Percentiles rank a stretch among this genome's conserved stretches.
Evolutionary conservation across 2,888 invertebrate genomes (phyloP).

Genomic region (Rhogogaster chlorosoma): DNA sequence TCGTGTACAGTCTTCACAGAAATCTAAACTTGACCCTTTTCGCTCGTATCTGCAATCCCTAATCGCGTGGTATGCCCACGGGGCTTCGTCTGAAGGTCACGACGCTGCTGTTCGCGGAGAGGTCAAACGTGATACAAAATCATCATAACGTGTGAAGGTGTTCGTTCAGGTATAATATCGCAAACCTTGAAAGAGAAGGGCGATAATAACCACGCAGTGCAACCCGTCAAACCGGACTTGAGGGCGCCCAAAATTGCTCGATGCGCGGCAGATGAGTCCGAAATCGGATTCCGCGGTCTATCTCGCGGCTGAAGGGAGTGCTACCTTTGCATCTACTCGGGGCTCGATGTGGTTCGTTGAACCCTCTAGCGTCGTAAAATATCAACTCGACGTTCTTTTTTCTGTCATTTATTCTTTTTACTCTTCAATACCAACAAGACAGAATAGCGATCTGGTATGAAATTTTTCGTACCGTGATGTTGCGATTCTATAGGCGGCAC

Average conservation of each 20-base stretch:
- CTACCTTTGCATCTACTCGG: slow-evolving; percentile 4
- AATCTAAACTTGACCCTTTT: slow-evolving; percentile 41
- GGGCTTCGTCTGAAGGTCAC: slow-evolving; percentile 5
- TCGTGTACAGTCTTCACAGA: slow-evolving; percentile 47
- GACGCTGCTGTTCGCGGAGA: background rate
- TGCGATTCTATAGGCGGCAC: background rate
- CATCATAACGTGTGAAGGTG: background rate
- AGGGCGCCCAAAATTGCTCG: slow-evolving; percentile 41
- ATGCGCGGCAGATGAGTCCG: slow-evolving; percentile 29
- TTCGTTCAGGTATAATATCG: slow-evolving; percentile 17
- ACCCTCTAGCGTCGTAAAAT: background rate
- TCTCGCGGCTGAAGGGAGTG: background rate
- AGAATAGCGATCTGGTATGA: background rate
- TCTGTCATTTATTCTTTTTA: background rate
- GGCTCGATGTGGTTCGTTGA: slow-evolving; percentile 31
- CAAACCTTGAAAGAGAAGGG: slow-evolving; percentile 23
- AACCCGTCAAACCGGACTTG: slow-evolving; percentile 72
- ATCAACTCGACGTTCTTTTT: background rate
- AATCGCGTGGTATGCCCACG: background rate
- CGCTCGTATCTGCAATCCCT: background rate
- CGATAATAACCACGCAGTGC: slow-evolving; percentile 15
- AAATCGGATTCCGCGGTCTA: slow-evolving; percentile 22
- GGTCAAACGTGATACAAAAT: background rate
- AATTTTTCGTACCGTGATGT: background rate
- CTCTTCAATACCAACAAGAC: background rate